Evolutionary conservation across 1,140 invertebrate species (phyloP).

Genomic region (Agrypnia vestita): DNA sequence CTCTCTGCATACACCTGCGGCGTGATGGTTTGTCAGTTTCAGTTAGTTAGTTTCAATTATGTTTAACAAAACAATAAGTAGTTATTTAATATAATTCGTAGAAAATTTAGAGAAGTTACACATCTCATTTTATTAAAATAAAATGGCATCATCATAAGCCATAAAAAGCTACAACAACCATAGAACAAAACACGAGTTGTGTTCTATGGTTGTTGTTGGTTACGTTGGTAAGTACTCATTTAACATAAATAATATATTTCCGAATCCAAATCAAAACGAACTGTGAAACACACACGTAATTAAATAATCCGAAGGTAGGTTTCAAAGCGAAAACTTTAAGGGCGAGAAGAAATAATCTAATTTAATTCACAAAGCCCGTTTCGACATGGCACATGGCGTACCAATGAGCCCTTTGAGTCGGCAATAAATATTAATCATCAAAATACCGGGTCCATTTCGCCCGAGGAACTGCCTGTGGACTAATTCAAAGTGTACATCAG

Average conservation of each 20-base stretch:
- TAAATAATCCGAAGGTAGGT: not conserved
- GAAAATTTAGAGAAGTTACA: too few relatives aligned
- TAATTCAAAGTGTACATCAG: conserved; percentile 14
- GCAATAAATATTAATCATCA: conserved; percentile 4
- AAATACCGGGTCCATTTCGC: not conserved
- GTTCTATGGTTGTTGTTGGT: too few relatives aligned
- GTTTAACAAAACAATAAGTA: too few relatives aligned
- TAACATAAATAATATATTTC: not conserved
- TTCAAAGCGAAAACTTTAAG: not conserved
- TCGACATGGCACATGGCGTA: not conserved
- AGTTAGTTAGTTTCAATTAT: too few relatives aligned
- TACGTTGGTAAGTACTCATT: not conserved
- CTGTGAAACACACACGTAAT: not conserved
- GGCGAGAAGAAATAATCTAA: conserved; percentile 3
- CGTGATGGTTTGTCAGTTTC: too few relatives aligned
- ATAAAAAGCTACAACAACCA: not conserved
- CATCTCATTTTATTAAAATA: not conserved
- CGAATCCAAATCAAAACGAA: not conserved
- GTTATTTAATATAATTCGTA: too few relatives aligned
- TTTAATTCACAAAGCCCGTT: conserved; percentile 15
- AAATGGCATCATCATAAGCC: not conserved
- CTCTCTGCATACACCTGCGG: too few relatives aligned
- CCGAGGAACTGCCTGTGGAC: not conserved
- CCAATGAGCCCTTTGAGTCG: conserved; percentile 1
- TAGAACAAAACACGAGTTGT: too few relatives aligned